phyloP scores from a whole-genome alignment of 2,797 vertebrate genomes.

The Eidolon dupreanum region DNA sequence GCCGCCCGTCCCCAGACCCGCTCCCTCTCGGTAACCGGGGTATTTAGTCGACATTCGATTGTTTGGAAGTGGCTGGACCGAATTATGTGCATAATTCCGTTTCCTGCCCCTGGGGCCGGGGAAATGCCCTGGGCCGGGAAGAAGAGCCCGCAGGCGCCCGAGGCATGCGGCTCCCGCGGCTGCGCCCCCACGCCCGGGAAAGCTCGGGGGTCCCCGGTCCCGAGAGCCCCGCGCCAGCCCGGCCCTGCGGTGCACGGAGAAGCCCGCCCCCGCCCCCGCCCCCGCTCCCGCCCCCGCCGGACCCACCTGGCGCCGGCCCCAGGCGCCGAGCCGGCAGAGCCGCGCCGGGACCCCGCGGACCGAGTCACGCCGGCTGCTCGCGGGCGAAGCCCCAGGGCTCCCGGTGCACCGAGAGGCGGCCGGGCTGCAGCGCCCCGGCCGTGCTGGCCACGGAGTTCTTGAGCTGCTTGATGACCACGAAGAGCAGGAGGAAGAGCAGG shows the following conservation, averaged over 20 bases:
- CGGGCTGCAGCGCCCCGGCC: slow-evolving; percentile 83
- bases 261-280: too few species aligned
- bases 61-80: not conserved
- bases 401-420: slow-evolving; percentile 86
- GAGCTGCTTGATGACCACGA: slow-evolving; percentile 93
- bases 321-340: too few species aligned
- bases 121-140: too few species aligned
- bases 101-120: not conserved
- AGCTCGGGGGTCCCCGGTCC: too few species aligned
- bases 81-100: not conserved
- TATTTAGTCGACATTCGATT: not conserved
- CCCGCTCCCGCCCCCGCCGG: not conserved
- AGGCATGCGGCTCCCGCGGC: too few species aligned
- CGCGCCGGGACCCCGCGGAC: too few species aligned
- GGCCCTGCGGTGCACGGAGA: too few species aligned
- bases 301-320: not conserved
- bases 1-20: not conserved
- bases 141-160: not conserved
- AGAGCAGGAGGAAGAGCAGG: slow-evolving; percentile 90
- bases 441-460: slow-evolving; percentile 89
- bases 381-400: slow-evolving; percentile 87
- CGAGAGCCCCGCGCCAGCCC: too few species aligned
- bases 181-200: too few species aligned
- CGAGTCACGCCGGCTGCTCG: slow-evolving; percentile 84
- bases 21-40: not conserved